Conservation (phyloP, 1,140 invertebrate species). For the Brachionus calyciflorus region DNA sequence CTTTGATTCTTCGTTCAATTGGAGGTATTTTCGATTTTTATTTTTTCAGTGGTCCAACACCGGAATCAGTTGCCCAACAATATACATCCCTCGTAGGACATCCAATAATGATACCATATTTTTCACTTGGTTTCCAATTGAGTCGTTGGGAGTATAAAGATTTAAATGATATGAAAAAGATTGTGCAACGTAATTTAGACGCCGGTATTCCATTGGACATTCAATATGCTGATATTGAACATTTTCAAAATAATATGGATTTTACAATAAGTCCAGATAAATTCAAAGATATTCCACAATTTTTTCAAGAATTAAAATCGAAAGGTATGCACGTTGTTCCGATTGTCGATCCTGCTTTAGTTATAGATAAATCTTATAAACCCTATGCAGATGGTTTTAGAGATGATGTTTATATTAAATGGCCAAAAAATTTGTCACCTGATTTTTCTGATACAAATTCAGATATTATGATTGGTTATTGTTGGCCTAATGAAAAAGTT, state of each 20-base stretch:
- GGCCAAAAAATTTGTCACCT: conserved; percentile 49
- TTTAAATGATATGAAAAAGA: conserved; percentile 49
- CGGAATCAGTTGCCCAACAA: conserved; percentile 55
- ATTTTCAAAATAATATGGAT: conserved; percentile 56
- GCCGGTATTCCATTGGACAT: conserved; percentile 52
- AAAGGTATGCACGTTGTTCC: conserved; percentile 57
- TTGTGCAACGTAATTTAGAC: background rate
- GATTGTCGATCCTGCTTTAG: conserved; percentile 57
- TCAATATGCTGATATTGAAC: conserved; percentile 61
- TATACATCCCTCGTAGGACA: conserved; percentile 57
- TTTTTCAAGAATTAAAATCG: conserved; percentile 56
- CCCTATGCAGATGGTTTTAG: conserved; percentile 53
- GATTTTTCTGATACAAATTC: conserved; percentile 50
- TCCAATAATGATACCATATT: conserved; percentile 62
- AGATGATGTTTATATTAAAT: conserved; percentile 53
- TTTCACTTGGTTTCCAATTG: conserved; percentile 63
- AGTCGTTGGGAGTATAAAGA: conserved; percentile 58
- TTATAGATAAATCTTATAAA: conserved; percentile 53
- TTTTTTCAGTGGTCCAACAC: conserved; percentile 62
- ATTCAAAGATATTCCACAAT: conserved; percentile 57
- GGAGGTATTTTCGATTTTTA: conserved; percentile 62
- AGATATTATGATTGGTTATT: conserved; percentile 67
- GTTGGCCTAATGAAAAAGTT: conserved; percentile 72
- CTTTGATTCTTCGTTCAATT: conserved; percentile 55
- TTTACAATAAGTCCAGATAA: conserved; percentile 59